Evolutionary conservation across 2,797 vertebrate genomes (phyloP), one percentile per base, ranked within the genome.

Genomic region (Basileuterus tristriatus): DNA sequence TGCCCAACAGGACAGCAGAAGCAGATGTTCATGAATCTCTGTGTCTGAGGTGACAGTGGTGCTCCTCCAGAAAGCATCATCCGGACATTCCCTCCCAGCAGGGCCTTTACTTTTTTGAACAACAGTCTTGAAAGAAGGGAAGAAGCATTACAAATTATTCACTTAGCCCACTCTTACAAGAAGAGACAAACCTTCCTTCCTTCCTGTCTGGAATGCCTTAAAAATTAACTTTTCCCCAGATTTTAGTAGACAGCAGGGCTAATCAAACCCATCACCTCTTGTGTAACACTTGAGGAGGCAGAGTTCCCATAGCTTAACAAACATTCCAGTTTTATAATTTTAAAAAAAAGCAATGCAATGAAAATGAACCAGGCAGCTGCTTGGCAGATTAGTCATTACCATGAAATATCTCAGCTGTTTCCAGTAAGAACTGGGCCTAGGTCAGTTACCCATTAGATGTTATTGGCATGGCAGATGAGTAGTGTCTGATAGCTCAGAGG

Each of bases 31-130:
- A 99, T 99, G 94, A 99, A 99, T 55, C 99, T 98, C 72, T 99
- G 99, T 13, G 99, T 99, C 10, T 98, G 98, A 1, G 99, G 93
- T 0, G 99, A 99, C 50, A 99, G 98, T 0, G 99, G 99, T 0
- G 99, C 99, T n/a, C 99, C 99, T 36, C 99, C 99, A 4, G 98
- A 99, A 77, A 99, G 92, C 98, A 99, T 99, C 99, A 99, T 99
- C 11, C 99, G 98, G 79, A 99, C 96, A 6, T 98, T 98, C 16
- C 99, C 99, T 44, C 99, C 99, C 75, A 99, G 97, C 36, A 99
- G 97, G 10, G 98, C 98, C 94, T 99, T 99, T 29, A 99, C 99
- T 94, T 99, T 99, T 87, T 98, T 98, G 97, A 99, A 99, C 71
- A 99, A 82, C 5, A 99, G 93, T 55, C 99, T 99, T 90, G 26